Conservation (phyloP, 92 coral and sea anemone species). For the Anthopleura xanthogrammica region DNA sequence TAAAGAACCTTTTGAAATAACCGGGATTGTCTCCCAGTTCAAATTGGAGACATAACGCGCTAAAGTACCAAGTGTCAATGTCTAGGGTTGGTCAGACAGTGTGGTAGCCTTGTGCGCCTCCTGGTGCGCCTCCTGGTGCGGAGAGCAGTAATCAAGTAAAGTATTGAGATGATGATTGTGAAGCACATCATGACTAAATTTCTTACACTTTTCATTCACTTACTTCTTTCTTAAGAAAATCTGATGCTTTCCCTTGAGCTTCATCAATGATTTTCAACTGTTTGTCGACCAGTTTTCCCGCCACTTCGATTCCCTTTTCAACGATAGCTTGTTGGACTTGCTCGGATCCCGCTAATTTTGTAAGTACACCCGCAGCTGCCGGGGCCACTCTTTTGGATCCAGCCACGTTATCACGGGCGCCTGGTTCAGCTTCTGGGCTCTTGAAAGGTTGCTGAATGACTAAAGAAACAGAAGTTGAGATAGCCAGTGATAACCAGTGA, state of each 20-base stretch:
- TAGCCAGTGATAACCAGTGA: too few species aligned
- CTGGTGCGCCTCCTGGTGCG: too few species aligned
- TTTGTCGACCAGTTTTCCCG: slow-evolving; percentile 48
- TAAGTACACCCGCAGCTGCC: background rate
- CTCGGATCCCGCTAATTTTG: slow-evolving; percentile 11
- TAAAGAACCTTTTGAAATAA: too few species aligned
- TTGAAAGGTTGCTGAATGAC: background rate
- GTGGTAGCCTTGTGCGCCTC: too few species aligned
- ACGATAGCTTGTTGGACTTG: slow-evolving; percentile 40
- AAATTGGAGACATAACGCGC: too few species aligned
- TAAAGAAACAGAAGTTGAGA: too few species aligned
- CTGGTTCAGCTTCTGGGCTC: background rate
- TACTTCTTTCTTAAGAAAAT: slow-evolving; percentile 13
- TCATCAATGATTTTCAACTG: slow-evolving; percentile 38
- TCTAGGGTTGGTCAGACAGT: too few species aligned
- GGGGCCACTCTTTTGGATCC: slow-evolving; percentile 8
- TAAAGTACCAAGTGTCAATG: too few species aligned
- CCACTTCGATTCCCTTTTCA: slow-evolving; percentile 49
- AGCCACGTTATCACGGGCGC: background rate
- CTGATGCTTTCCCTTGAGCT: slow-evolving; percentile 37
- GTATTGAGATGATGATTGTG: too few species aligned
- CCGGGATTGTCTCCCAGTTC: too few species aligned
- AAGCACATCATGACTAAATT: background rate
- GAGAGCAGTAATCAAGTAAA: too few species aligned
- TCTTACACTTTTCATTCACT: background rate